phyloP scores from a whole-genome alignment of 2,113 vertebrate genomes.

The Epinephelus lanceolatus region DNA sequence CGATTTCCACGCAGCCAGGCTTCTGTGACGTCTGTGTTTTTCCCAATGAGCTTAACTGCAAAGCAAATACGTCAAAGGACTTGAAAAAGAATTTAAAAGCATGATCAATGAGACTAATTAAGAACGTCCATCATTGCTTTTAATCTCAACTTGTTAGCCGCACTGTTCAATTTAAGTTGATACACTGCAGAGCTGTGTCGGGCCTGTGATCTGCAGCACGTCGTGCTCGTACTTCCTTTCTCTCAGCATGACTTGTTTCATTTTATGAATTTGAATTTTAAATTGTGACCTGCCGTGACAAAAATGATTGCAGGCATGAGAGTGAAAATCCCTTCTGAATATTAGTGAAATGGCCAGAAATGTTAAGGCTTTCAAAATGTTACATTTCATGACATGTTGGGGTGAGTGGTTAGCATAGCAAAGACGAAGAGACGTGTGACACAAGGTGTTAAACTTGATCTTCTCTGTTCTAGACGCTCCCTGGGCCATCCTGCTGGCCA shows the following conservation, averaged over 20 bases:
- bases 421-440: not conserved
- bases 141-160: not conserved
- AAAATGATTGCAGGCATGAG: constrained; percentile 17
- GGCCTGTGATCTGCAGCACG: not conserved
- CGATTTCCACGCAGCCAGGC: not conserved
- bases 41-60: constrained; percentile 11
- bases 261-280: constrained; percentile 20
- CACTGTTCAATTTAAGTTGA: not conserved
- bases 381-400: not conserved
- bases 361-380: not conserved
- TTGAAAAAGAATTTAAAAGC: constrained; percentile 47
- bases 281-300: constrained; percentile 23
- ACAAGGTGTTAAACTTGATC: not conserved
- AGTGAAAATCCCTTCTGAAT: constrained; percentile 20
- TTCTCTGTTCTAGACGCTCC: constrained; percentile 87
- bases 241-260: not conserved
- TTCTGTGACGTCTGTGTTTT: not conserved
- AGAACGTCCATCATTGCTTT: constrained; percentile 38
- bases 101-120: constrained; percentile 54
- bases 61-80: constrained; percentile 2
- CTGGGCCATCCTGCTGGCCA: constrained; percentile 93
- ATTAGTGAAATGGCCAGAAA: not conserved
- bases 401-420: not conserved
- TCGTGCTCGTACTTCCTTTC: not conserved
- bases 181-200: not conserved